Evolutionary conservation across 2,113 vertebrate genomes (phyloP).

Genomic region (Octodon degus): DNA sequence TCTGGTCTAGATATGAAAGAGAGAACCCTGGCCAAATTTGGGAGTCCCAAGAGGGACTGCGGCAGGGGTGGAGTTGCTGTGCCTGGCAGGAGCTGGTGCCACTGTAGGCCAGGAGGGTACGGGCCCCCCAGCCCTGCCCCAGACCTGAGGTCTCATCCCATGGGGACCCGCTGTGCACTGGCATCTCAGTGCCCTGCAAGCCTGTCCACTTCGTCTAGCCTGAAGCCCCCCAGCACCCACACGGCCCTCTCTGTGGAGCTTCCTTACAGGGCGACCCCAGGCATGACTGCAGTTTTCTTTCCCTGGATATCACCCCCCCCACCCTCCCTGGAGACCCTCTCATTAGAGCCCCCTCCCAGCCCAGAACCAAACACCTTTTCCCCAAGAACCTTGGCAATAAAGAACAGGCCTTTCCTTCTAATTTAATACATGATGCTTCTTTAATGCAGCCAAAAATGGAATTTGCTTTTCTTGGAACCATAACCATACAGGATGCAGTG

Average conservation of each 20-base stretch:
- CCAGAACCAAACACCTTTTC: neutral
- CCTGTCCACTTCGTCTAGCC: neutral
- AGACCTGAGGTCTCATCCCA: neutral
- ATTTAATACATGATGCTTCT: slow-evolving; percentile 79
- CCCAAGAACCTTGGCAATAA: neutral
- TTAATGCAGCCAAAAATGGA: slow-evolving; percentile 80
- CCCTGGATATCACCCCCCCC: neutral
- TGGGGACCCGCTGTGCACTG: neutral
- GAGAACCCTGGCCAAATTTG: neutral
- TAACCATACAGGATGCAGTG: slow-evolving; percentile 70
- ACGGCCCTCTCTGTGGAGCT: neutral
- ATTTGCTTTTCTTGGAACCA: slow-evolving; percentile 74
- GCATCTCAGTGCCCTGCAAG: neutral
- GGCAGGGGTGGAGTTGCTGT: accelerated
- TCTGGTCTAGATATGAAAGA: neutral
- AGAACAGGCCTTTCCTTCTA: neutral
- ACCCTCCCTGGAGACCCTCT: neutral
- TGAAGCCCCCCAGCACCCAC: neutral
- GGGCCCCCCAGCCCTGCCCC: neutral
- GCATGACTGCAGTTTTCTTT: neutral
- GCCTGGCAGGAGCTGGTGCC: neutral
- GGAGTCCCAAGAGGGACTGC: accelerated
- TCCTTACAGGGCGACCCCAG: neutral
- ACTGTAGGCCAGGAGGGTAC: neutral
- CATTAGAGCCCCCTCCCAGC: neutral